Base-by-base conservation (phyloP, 2,888 invertebrate genomes). In the Formica aserva region DNA sequence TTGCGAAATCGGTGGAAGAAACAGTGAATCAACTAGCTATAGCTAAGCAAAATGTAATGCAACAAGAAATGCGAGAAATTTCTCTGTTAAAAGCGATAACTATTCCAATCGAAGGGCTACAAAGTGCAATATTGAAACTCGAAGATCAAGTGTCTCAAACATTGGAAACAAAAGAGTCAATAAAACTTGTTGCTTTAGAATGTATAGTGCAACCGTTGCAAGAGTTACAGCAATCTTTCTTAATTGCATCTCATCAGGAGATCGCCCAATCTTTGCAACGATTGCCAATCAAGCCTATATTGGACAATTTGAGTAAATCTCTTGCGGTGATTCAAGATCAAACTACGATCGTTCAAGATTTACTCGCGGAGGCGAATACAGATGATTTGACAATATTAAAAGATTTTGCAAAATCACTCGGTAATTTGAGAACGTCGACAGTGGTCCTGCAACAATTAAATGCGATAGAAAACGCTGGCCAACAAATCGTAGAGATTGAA, bases 1-100 rank as follows among this genome's bases (percentile, higher is more conserved):
- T 96, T 22, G 95, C 95, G 8, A 72, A 72, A 6, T 82, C 86
- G 0, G 15, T 90, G 0, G 86, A 88, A 52, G 85, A 88, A 80
- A 57, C 75, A 9, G 80, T 85, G 8, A 80, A 82, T 48, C 76
- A 72, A 26, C 38, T 88, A 18, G 41, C 52, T 4, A 65, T 45
- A 9, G 78, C 76, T 11, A 83, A 85, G 13, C 78, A 83, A 29
- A 63, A 78, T 9, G 71, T 84, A 22, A 41, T 52, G 0, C 84
- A 38, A 15, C 60, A 82, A 41, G 67, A 48, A 48, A 66, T 67
- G 15, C 41, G 6, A 26, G 75, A 66, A 74, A 18, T 22, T 22
- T 62, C 32, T n/a, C 32, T 85, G 5, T 74, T 74, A 9, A 87
- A 83, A 48, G 55, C 26, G 8, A 60, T 88, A 5, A 45, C 84